A percentile compares a stretch with the other conserved stretches of the same genome.
phyloP scores from a whole-genome alignment of 2,888 invertebrate species.

The Heterodera filipjevi region DNA sequence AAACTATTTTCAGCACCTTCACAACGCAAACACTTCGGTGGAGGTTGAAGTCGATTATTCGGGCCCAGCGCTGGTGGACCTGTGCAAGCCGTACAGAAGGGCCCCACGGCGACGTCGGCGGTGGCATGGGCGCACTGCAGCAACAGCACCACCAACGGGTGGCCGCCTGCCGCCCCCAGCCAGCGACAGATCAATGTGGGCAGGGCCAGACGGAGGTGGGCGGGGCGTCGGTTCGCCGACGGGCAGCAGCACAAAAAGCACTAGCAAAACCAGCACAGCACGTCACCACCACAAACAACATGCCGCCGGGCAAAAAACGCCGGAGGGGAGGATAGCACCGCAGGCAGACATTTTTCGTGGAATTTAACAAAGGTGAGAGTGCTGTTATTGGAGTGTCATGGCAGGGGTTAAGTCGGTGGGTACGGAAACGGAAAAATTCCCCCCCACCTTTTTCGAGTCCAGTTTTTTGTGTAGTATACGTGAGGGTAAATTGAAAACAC shows the following conservation, averaged over 20 bases:
- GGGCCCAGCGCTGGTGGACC: constrained; percentile 84
- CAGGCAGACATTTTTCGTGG: constrained; percentile 78
- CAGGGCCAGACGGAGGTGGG: no score
- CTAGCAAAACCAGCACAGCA: no score
- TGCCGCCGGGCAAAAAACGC: constrained; percentile 82
- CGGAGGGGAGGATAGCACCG: constrained; percentile 83
- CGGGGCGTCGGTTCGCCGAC: constrained; percentile 73
- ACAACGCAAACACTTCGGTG: constrained; percentile 79
- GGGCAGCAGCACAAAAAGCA: constrained; percentile 73
- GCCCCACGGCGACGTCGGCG: no score
- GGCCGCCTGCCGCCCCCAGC: no score
- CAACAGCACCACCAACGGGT: constrained; percentile 11
- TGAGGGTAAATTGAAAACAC: no score
- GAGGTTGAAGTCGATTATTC: constrained; percentile 90
- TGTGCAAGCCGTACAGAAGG: constrained; percentile 39
- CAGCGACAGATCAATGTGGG: constrained; percentile 24
- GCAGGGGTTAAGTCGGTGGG: no score
- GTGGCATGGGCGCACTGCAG: neutral
- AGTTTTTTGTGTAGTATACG: no score
- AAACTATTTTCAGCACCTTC: constrained; percentile 95
- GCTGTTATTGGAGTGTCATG: no score
- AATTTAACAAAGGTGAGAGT: constrained; percentile 90
- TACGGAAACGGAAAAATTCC: no score
- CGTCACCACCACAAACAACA: constrained; percentile 76
- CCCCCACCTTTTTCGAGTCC: no score